These are phyloP conservation scores for Apamea anceps DNA, from an alignment of 2,888 invertebrate species.

Conservation along the genomic window DNA sequence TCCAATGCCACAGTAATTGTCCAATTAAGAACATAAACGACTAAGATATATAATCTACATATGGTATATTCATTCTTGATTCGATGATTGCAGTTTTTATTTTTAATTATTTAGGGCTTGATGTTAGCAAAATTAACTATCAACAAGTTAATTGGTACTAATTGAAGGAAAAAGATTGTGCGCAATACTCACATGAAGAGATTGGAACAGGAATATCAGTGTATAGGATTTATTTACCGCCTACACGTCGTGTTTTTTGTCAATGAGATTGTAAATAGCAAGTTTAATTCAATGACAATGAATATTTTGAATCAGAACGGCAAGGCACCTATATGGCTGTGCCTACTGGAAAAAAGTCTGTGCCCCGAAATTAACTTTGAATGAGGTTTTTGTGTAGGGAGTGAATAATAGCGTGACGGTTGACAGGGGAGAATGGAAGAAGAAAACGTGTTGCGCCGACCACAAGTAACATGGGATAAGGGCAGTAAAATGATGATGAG, in stretches of 20 bases:
- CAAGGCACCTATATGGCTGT: conserved; percentile 2
- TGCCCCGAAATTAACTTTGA: not conserved
- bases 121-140: conserved; percentile 22
- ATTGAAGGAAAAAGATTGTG: conserved; percentile 20
- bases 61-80: conserved; percentile 30
- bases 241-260: conserved; percentile 38
- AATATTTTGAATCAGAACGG: conserved; percentile 10
- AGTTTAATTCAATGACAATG: conserved; percentile 35
- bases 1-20: conserved; percentile 77
- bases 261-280: conserved; percentile 30
- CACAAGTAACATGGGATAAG: too few species aligned
- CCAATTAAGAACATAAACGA: conserved; percentile 57
- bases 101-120: conserved; percentile 18
- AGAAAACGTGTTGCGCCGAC: too few species aligned
- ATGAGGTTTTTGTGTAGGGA: not conserved
- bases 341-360: conserved; percentile 7
- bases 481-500: too few species aligned
- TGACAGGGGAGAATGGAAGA: too few species aligned
- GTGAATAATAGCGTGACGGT: too few species aligned
- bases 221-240: conserved; percentile 14
- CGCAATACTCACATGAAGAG: conserved; percentile 14
- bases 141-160: conserved; percentile 12
- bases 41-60: conserved; percentile 39
- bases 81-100: conserved; percentile 26
- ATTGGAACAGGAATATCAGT: conserved; percentile 35